Evolutionary conservation across 2,888 invertebrate genomes (phyloP).

Genomic region (Zaprionus lineosus): DNA sequence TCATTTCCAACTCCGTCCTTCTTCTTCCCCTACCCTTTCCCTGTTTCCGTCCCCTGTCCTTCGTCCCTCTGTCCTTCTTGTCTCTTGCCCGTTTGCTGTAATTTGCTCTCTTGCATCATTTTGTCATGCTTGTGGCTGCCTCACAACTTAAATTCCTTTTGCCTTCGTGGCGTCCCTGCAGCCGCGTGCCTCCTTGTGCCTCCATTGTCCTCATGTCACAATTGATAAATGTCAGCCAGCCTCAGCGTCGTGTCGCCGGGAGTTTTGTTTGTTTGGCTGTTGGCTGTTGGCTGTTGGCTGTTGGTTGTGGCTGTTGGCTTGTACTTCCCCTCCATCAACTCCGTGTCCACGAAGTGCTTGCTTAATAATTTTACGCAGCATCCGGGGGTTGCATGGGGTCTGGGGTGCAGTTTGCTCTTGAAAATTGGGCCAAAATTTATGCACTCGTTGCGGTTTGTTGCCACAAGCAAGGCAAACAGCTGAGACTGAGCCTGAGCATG

Average conservation of each 20-base stretch:
- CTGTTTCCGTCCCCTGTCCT: too few species aligned
- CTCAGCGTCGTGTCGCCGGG: slow-evolving; percentile 45
- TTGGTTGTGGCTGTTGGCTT: slow-evolving; percentile 48
- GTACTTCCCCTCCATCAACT: slow-evolving; percentile 14
- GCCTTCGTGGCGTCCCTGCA: background rate
- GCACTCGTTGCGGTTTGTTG: slow-evolving; percentile 63
- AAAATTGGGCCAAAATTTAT: slow-evolving; percentile 75
- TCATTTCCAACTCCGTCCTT: too few species aligned
- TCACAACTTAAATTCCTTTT: background rate
- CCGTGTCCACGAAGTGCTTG: slow-evolving; percentile 6
- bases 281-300: slow-evolving; percentile 38
- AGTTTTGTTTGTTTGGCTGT: slow-evolving; percentile 41
- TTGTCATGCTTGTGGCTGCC: slow-evolving; percentile 68
- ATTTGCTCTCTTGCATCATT: slow-evolving; percentile 69
- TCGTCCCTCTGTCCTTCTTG: too few species aligned
- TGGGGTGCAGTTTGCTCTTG: slow-evolving; percentile 63
- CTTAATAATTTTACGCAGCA: slow-evolving; percentile 71
- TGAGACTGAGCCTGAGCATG: slow-evolving; percentile 19
- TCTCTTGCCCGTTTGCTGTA: slow-evolving; percentile 31
- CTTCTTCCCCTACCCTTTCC: too few species aligned
- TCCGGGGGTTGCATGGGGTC: slow-evolving; percentile 49
- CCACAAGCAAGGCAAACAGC: slow-evolving; percentile 46
- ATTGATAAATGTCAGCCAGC: slow-evolving; percentile 72
- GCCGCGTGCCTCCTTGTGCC: slow-evolving; percentile 27
- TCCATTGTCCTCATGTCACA: slow-evolving; percentile 72